phyloP scores from a whole-genome alignment of 2,113 vertebrate species.

The Lophotis ruficrista region DNA sequence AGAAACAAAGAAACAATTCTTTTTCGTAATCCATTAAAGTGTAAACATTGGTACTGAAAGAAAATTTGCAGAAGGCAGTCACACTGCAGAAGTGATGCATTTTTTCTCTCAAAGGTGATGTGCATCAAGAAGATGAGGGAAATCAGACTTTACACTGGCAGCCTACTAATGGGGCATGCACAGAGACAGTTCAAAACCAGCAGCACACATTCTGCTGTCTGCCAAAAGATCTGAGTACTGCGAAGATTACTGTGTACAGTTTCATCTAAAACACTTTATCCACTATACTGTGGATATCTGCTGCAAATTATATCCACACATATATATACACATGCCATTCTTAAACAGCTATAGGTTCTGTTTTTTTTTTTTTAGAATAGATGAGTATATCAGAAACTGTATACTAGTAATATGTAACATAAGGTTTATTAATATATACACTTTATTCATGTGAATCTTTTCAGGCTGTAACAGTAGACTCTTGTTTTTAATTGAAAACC shows the following conservation, averaged over 20 bases:
- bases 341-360: slow-evolving; percentile 30
- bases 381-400: slow-evolving; percentile 21
- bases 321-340: neutral
- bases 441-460: slow-evolving; percentile 35
- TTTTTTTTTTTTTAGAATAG: neutral
- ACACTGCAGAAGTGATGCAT: slow-evolving; percentile 50
- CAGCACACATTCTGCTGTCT: slow-evolving; percentile 40
- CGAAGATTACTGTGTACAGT: slow-evolving; percentile 4
- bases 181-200: slow-evolving; percentile 52
- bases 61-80: slow-evolving; percentile 26
- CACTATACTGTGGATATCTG: neutral
- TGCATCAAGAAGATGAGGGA: slow-evolving; percentile 29
- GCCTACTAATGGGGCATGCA: slow-evolving; percentile 47
- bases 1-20: slow-evolving; percentile 15
- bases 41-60: slow-evolving; percentile 28
- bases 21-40: slow-evolving; percentile 37
- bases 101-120: slow-evolving; percentile 42
- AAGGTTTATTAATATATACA: slow-evolving; percentile 32
- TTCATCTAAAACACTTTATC: neutral
- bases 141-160: slow-evolving; percentile 56
- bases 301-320: neutral
- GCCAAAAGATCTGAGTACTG: slow-evolving; percentile 52
- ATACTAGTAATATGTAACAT: slow-evolving; percentile 55
- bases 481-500: neutral
- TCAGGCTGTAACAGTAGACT: neutral